Base-by-base conservation (phyloP, 2,113 vertebrate species). In the Lasiurus borealis region DNA sequence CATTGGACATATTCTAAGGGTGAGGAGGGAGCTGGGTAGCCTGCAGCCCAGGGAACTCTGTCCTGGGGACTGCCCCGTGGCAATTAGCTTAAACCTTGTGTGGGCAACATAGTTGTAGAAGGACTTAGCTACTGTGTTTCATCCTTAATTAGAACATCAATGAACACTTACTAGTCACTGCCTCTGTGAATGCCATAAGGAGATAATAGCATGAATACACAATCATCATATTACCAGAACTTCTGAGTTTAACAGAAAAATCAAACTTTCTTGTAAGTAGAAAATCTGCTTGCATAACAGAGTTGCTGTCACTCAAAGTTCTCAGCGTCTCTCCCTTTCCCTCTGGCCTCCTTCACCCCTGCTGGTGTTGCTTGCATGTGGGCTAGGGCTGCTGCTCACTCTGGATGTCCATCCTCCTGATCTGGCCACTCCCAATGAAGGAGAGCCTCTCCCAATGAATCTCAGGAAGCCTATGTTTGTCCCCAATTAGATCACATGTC, bases 191-290 rank as follows among this genome's bases (percentile, higher is more conserved):
- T 10, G 54, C 73, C 25, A 4, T 27, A 29, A 91, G 34, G 59
- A 68, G 62, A 62, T 27, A n/a, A 59, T 6, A 52, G 44, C 48
- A 16, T 12, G 6, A 78, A 57, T 36, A 68, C 9, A 75, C 1
- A 81, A 36, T 64, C 16, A 57, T 71, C 10, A 13, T 34, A 66
- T 71, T 85, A 62, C 75, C 90, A 89, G 91, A 95, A 88, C 59
- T 46, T 75, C 68, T 59, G 15, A 10, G 13, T 75, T 88, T 72
- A 72, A 69, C 82, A 92, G 76, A 29, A 93, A 93, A 95, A 66
- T 23, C 15, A 23, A 64, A 71, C 9, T 57, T 8, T 31, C 68
- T 66, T 81, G 7, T 44, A 83, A 91, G 85, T 50, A 90, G 62
- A 93, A 91, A 77, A 3, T 86, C 89, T 80, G 85, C 52, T 46